A percentile compares a stretch with the other conserved stretches of the same genome.
Evolutionary conservation across 2,888 invertebrate genomes (phyloP).

Genomic region (Eupithecia vulgata): DNA sequence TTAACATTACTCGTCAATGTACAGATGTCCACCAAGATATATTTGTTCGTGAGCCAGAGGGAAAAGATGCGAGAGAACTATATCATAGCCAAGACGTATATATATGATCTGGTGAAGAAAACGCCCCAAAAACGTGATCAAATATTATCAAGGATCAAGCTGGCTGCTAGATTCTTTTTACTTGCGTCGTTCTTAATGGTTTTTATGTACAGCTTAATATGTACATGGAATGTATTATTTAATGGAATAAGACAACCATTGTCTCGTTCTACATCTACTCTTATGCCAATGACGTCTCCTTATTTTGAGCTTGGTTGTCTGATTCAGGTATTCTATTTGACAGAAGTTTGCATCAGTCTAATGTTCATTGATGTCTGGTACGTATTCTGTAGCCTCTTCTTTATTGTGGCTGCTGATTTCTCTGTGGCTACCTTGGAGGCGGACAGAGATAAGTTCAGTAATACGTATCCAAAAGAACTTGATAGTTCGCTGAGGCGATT

Average conservation of each 20-base stretch:
- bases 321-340: constrained; percentile 59
- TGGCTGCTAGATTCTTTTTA: constrained; percentile 41
- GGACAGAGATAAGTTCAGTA: constrained; percentile 42
- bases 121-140: constrained; percentile 37
- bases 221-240: not conserved
- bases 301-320: constrained; percentile 64
- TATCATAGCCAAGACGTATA: constrained; percentile 54
- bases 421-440: constrained; percentile 52
- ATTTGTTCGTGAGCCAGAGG: constrained; percentile 53
- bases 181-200: constrained; percentile 17
- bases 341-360: constrained; percentile 53
- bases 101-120: constrained; percentile 53
- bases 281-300: constrained; percentile 67
- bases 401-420: constrained; percentile 57
- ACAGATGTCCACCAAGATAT: constrained; percentile 54
- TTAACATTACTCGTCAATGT: constrained; percentile 59
- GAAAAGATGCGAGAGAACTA: constrained; percentile 56
- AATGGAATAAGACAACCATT: constrained; percentile 57
- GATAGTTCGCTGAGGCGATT: constrained; percentile 56
- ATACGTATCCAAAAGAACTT: constrained; percentile 53
- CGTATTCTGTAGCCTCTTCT: constrained; percentile 57
- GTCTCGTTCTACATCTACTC: constrained; percentile 60
- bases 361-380: constrained; percentile 66
- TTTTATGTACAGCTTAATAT: not conserved
- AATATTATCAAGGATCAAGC: constrained; percentile 20